Evolutionary conservation across 1,140 invertebrate species (phyloP).

Genomic region (Zaprionus vittiger): DNA sequence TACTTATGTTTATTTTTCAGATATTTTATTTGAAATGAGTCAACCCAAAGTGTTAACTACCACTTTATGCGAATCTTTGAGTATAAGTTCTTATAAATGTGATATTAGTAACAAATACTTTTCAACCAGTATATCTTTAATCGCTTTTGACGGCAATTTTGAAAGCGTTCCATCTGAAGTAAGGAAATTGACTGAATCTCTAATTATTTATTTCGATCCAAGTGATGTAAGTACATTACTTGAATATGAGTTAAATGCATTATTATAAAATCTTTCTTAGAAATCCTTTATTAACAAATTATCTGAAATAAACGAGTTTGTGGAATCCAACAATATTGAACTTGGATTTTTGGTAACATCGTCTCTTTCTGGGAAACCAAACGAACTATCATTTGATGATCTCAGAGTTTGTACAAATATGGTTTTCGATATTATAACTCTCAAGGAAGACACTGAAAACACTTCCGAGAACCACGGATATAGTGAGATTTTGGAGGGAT

Average conservation of each 20-base stretch:
- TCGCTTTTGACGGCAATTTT: constrained; percentile 57
- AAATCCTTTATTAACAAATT: constrained; percentile 50
- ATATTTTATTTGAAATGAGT: constrained; percentile 52
- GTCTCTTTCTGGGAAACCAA: constrained; percentile 18
- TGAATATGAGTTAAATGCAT: not conserved
- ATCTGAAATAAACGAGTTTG: constrained; percentile 40
- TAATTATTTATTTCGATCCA: constrained; percentile 61
- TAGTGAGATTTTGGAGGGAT: constrained; percentile 53
- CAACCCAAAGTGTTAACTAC: constrained; percentile 37
- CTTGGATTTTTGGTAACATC: constrained; percentile 58
- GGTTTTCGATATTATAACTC: constrained; percentile 56
- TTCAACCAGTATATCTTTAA: constrained; percentile 45
- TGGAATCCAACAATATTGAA: constrained; percentile 49
- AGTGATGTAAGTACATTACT: constrained; percentile 37
- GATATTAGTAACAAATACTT: constrained; percentile 61
- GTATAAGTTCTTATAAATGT: constrained; percentile 50
- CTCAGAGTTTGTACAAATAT: constrained; percentile 50
- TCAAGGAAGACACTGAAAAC: constrained; percentile 35
- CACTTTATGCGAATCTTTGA: constrained; percentile 10
- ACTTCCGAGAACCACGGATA: constrained; percentile 17
- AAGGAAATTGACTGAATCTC: constrained; percentile 41
- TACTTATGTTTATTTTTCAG: constrained; percentile 15
- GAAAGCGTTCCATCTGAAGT: constrained; percentile 56
- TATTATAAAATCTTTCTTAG: constrained; percentile 24
- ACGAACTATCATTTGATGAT: constrained; percentile 44